These are phyloP conservation scores for Cichlasoma orientale DNA, from an alignment of 2,797 vertebrate species.

Conservation along the genomic window DNA sequence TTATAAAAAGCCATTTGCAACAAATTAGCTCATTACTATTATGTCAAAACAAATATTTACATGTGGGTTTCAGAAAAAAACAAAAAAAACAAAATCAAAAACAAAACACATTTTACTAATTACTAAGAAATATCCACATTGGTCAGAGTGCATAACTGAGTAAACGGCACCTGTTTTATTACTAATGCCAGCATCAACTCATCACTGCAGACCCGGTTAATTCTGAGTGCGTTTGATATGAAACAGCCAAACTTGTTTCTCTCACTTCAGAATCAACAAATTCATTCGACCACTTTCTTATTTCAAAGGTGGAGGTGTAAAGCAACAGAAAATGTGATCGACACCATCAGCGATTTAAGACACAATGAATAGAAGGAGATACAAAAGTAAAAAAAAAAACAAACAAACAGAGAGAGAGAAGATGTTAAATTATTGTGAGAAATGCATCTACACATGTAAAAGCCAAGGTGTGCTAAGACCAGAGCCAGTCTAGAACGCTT, in stretches of 20 bases:
- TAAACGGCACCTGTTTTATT: slow-evolving; percentile 53
- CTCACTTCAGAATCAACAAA: slow-evolving; percentile 37
- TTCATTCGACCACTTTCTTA: slow-evolving; percentile 1
- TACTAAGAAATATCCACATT: slow-evolving; percentile 53
- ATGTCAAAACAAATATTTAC: slow-evolving; percentile 69
- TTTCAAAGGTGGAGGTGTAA: slow-evolving; percentile 11
- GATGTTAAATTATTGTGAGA: slow-evolving; percentile 26
- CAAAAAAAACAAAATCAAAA: background rate
- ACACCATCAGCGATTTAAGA: slow-evolving; percentile 53
- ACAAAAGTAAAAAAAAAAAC: slow-evolving; percentile 21
- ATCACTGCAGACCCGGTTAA: slow-evolving; percentile 35
- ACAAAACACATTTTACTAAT: slow-evolving; percentile 35
- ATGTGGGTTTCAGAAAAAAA: slow-evolving; percentile 41
- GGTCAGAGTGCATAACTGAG: slow-evolving; percentile 62
- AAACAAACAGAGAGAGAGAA: background rate
- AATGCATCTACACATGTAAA: slow-evolving; percentile 27
- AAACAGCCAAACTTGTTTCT: slow-evolving; percentile 29
- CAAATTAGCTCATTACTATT: slow-evolving; percentile 58
- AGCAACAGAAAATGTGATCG: slow-evolving; percentile 24
- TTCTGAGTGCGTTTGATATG: slow-evolving; percentile 28
- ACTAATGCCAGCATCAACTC: slow-evolving; percentile 41
- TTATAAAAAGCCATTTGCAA: slow-evolving; percentile 67
- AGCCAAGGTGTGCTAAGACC: slow-evolving; percentile 19
- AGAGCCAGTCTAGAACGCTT: slow-evolving; percentile 11
- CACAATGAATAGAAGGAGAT: slow-evolving; percentile 26